Percentiles rank a stretch among this genome's conserved stretches.
Conservation (phyloP, 2,888 invertebrate species). For the Xestia sexstrigata region DNA sequence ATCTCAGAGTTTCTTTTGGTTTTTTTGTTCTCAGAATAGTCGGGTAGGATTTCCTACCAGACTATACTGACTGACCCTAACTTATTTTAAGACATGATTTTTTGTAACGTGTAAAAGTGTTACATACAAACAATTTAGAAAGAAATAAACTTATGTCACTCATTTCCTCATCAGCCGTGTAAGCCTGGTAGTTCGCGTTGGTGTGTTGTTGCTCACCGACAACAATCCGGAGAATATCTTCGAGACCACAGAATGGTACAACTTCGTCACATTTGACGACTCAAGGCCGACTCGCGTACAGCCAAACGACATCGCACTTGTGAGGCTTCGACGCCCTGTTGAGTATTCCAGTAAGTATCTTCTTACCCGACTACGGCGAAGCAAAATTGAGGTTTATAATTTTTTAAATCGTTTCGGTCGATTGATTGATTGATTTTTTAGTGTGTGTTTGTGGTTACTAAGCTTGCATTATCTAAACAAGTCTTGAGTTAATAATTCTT, state of each 20-base stretch:
- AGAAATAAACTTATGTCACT: not conserved
- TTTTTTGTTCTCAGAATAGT: not conserved
- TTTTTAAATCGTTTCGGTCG: not conserved
- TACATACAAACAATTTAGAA: not conserved
- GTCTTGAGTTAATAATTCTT: not conserved
- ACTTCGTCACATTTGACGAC: not conserved
- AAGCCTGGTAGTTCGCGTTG: slow-evolving; percentile 5
- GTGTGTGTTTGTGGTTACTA: not conserved
- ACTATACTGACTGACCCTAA: not conserved
- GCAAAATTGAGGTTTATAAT: not conserved
- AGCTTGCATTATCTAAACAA: not conserved
- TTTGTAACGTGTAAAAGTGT: not conserved
- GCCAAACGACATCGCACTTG: slow-evolving; percentile 19
- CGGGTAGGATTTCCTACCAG: not conserved
- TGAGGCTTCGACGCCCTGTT: slow-evolving; percentile 10
- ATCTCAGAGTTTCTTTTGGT: not conserved
- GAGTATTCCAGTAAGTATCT: slow-evolving; percentile 10
- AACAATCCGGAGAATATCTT: slow-evolving; percentile 19
- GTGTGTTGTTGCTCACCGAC: not conserved
- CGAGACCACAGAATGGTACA: slow-evolving; percentile 25
- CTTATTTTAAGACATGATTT: not conserved
- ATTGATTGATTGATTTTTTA: not conserved
- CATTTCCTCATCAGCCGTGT: slow-evolving; percentile 2
- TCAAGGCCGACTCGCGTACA: not conserved
- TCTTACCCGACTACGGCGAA: too few species aligned